Base-by-base conservation (phyloP, 2,113 vertebrate species). In the Syngnathus typhle region DNA sequence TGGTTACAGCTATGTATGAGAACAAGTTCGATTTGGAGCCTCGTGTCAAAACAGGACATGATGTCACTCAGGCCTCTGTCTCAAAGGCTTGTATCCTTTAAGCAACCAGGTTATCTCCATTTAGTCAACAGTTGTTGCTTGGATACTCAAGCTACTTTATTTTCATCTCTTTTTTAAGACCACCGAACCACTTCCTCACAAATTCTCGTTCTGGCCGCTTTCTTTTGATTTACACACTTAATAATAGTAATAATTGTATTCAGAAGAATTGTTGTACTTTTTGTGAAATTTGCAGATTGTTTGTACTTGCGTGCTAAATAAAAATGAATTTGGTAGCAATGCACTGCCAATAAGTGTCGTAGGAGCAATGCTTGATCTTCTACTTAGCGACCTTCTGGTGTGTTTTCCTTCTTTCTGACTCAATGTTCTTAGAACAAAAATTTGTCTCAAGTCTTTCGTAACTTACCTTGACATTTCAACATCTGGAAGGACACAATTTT, bases 11-110 rank as follows among this genome's bases (percentile, higher is more conserved):
- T 36, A 23, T 36, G 55, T 6, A 8, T 69, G 68, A 66, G 73
- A 6, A 12, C 54, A 46, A 44, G 75, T 81, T 67, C 16, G 8
- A 83, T 80, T 77, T 75, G 85, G 83, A 81, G 64, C 46, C 23
- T 61, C 71, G 51, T 82, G 82, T 86, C 85, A 85, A 80, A 81
- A 81, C 84, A 86, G 87, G 85, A 87, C 81, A 67, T 83, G n/a
- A 88, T 84, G 74, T 84, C 82, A 85, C 41, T 13, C 15, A 44
- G 41, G 39, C 16, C 56, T 18, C 13, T 27, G 16, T 46, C 66
- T 67, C 41, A 67, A 67, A 39, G n/a, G 60, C 46, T 58, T 67
- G 39, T 72, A 43, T 75, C 59, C 55, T 84, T 41, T 63, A 61
- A 70, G 64, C 74, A 73, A 55, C 32, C 56, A 67, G 51, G 55